Base-by-base conservation (phyloP, 2,113 vertebrate species). In the Pagrus major region DNA sequence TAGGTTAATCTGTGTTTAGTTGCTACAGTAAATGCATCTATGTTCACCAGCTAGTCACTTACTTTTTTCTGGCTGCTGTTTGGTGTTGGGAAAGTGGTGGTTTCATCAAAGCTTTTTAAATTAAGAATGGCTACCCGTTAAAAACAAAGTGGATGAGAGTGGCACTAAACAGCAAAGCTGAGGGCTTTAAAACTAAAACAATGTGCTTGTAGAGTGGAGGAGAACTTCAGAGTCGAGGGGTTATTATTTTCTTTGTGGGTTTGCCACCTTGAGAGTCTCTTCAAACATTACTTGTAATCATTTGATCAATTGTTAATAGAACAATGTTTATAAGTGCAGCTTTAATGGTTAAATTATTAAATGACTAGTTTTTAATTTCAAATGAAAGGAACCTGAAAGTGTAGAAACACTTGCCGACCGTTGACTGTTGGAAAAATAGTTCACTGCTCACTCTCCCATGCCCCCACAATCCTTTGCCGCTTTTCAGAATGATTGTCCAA, bases 401-500 rank as follows among this genome's bases (percentile, higher is more conserved):
- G 8, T 3, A 37, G 18, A 21, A 23, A 49, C 18, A 18, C 29
- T 27, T 18, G 12, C 33, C 1, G 20, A 41, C 56, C 6, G 4
- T 54, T 27, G 51, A 16, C 31, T 7, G 9, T 2, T 46, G 37
- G 42, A 3, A 27, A 44, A 77, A 27, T 51, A 58, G 41, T 67
- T 68, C 54, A 39, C 47, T 73, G 60, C 42, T 68, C 54, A 60
- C 8, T 64, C 59, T 80, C 72, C 72, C 72, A 69, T 59, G 42
- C 8, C 52, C 64, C n/a, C 10, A 20, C 59, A 65, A 46, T 27
- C 47, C 29, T 51, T 37, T 1, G 0, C 16, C 0, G 68, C 68
- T 70, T 82, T 78, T 86, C 81, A 81, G 65, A 80, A 64, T 77
- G 68, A 70, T 65, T 80, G 68, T 75, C 67, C 67, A 16, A 71